A percentile compares a stretch with the other conserved stretches of the same genome.
phyloP scores from a whole-genome alignment of 2,113 vertebrate species.

The Mormyrus iriodes region DNA sequence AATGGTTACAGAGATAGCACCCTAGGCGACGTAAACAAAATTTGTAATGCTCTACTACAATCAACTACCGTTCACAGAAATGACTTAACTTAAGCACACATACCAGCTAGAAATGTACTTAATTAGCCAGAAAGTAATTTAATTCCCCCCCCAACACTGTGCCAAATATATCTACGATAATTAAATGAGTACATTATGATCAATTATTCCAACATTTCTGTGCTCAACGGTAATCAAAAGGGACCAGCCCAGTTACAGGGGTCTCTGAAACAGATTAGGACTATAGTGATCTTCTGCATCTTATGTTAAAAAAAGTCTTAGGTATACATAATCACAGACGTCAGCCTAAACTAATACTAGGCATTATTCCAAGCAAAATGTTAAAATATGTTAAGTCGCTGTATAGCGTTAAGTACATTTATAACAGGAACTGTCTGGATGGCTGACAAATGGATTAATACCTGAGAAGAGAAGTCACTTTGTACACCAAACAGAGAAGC shows the following conservation, averaged over 20 bases:
- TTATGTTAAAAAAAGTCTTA: neutral
- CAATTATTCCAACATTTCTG: neutral
- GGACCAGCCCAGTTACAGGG: neutral
- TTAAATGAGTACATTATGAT: neutral
- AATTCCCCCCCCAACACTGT: neutral
- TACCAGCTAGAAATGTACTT: neutral
- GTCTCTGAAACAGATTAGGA: neutral
- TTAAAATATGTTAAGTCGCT: neutral
- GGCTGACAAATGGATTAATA: neutral
- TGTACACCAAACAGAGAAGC: neutral
- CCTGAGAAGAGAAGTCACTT: neutral
- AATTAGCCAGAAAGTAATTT: neutral
- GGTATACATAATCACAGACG: neutral
- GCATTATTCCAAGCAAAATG: neutral
- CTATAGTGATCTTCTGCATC: neutral
- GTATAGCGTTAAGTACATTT: neutral
- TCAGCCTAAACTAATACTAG: neutral
- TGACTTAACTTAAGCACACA: neutral
- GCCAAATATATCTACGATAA: neutral
- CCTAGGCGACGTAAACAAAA: neutral
- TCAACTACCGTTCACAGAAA: neutral
- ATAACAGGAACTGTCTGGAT: neutral
- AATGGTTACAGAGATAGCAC: neutral
- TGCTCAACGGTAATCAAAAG: neutral
- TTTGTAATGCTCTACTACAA: neutral